phyloP scores from a whole-genome alignment of 2,113 vertebrate genomes.

The Motacilla tschutschensis region DNA sequence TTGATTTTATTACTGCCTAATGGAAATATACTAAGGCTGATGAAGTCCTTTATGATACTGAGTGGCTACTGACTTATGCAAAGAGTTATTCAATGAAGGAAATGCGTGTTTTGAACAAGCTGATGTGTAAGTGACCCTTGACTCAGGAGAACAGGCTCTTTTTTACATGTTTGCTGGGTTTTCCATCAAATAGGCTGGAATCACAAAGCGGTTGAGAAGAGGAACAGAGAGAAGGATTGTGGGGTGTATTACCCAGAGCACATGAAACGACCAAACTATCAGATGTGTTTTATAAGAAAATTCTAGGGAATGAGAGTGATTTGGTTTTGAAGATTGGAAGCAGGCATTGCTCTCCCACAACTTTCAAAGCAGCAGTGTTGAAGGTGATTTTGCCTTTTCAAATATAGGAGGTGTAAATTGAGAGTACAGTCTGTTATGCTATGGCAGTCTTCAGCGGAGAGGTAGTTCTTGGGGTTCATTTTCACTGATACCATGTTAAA shows the following conservation, averaged over 20 bases:
- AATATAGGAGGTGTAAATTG: rapidly evolving
- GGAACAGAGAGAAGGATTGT: neutral
- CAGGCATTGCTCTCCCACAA: neutral
- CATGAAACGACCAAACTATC: neutral
- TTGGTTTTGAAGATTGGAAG: neutral
- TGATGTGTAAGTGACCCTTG: neutral
- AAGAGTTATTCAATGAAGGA: neutral
- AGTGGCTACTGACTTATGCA: neutral
- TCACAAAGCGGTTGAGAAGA: neutral
- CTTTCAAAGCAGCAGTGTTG: neutral
- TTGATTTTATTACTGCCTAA: neutral
- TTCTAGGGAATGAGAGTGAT: neutral
- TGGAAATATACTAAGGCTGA: neutral
- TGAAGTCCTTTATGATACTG: neutral
- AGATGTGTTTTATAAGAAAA: neutral
- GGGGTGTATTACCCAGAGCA: neutral
- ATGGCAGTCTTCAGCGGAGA: neutral
- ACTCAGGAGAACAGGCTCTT: neutral
- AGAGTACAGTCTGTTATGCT: neutral
- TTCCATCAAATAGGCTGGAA: neutral
- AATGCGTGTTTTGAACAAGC: neutral
- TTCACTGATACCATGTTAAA: neutral
- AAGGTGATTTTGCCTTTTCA: neutral
- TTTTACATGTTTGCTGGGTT: neutral
- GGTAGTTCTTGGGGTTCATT: neutral